Base-by-base conservation (phyloP, 2,797 vertebrate genomes). In the Tachyglossus aculeatus region DNA sequence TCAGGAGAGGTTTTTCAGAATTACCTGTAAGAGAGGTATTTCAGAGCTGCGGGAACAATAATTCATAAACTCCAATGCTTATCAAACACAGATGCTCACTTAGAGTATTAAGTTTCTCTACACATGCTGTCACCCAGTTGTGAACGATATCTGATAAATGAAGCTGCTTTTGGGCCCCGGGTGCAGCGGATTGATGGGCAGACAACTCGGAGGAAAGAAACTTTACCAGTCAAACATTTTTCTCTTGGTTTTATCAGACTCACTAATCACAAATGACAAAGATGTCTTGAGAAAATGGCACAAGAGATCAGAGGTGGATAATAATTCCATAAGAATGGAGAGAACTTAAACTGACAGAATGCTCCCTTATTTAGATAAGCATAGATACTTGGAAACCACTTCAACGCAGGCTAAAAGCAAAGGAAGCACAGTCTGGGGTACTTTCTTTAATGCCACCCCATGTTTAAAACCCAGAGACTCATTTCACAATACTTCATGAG, bases 391-490 rank as follows among this genome's bases (percentile, higher is more conserved):
- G 33, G 4, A 21, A 25, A 16, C 7, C 66, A 21, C 31, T 59
- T 52, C 34, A 21, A 3, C 50, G 38, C 45, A 40, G 40, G 44
- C n/a, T 67, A 77, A 79, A 78, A 25, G 24, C 61, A 77, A 60
- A 51, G 65, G 74, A 41, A 45, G 71, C 44, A 45, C 48, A 63
- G 61, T 9, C 1, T 45, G 47, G 29, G 76, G 56, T 18, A 44
- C 37, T 55, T 67, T 1, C 7, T 11, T 71, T 84, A 34, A 51
- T 60, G 56, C 56, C 22, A 60, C 13, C 15, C 55, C 31, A 71
- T 41, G n/a, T n/a, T n/a, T n/a, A n/a, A n/a, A n/a, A n/a, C n/a
- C n/a, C n/a, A n/a, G n/a, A n/a, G n/a, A 52, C 22, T 40, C 72
- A 54, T 9, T 13, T 51, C 25, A n/a, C 5, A 57, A 71, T 18